phyloP scores from a whole-genome alignment of 2,888 invertebrate species.

The Argynnis bischoffii region DNA sequence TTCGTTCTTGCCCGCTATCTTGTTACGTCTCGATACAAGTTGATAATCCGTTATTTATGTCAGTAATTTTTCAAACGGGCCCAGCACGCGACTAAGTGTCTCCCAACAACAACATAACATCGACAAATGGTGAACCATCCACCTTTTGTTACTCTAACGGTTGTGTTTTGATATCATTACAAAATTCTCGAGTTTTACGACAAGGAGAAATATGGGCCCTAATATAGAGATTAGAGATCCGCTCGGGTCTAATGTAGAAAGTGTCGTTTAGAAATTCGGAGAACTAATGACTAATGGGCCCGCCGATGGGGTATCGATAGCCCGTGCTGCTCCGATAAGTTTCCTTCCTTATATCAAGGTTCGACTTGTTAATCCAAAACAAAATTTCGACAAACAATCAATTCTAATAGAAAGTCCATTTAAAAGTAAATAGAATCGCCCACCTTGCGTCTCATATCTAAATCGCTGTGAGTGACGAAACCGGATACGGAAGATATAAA shows the following conservation, averaged over 20 bases:
- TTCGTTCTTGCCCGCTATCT: slow-evolving; percentile 69
- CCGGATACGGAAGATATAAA: slow-evolving; percentile 66
- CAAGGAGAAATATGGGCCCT: slow-evolving; percentile 70
- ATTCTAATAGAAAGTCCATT: slow-evolving; percentile 46
- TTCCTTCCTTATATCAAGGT: slow-evolving; percentile 28
- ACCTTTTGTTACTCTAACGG: slow-evolving; percentile 76
- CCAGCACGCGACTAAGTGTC: slow-evolving; percentile 70
- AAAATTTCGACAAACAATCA: slow-evolving; percentile 46
- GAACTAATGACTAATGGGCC: slow-evolving; percentile 59
- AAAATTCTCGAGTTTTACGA: slow-evolving; percentile 67
- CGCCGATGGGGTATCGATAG: slow-evolving; percentile 55
- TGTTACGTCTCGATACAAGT: slow-evolving; percentile 70
- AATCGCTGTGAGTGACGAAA: slow-evolving; percentile 49
- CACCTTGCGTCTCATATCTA: slow-evolving; percentile 59
- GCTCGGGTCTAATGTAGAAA: slow-evolving; percentile 64
- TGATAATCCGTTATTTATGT: slow-evolving; percentile 81
- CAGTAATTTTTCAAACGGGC: slow-evolving; percentile 66
- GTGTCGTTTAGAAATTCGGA: slow-evolving; percentile 51
- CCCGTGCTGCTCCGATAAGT: slow-evolving; percentile 42
- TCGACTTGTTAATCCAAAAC: slow-evolving; percentile 46
- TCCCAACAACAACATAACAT: slow-evolving; percentile 51
- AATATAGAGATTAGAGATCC: slow-evolving; percentile 68
- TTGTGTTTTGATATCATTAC: slow-evolving; percentile 77
- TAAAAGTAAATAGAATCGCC: slow-evolving; percentile 56
- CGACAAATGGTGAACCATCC: slow-evolving; percentile 58